Evolutionary conservation across 1,140 invertebrate species (phyloP), one percentile per base, ranked within the genome.

Genomic region (Aphaenogaster rudis): DNA sequence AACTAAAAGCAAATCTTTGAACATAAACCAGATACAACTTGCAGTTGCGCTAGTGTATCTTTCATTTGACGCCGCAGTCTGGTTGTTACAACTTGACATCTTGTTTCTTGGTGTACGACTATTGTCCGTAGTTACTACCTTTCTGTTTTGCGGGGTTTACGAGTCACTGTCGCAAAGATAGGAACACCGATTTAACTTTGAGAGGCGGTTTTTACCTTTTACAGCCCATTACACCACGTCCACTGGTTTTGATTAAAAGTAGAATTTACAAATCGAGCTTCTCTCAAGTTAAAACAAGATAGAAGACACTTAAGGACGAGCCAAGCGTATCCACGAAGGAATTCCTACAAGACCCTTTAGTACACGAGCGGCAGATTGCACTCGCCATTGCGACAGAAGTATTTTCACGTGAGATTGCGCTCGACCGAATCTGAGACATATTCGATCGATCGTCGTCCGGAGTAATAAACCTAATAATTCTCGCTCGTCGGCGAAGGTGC

Each of bases 61-160:
- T 71, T 81, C 8, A 71, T 57, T 84, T 74, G 28, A 45, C 42
- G 63, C 28, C 66, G 36, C 45, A 79, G 61, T 61, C 52, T 36
- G 79, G 15, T 72, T 54, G 52, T 82, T 82, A 61, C 54, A 61
- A 74, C 54, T 74, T 61, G 69, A 74, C 71, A 84, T 76, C 69
- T 36, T 50, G 80, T 61, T 48, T 74, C 52, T 48, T 50, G 15
- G 63, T 50, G 6, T 9, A 39, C 48, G 33, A 54, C 45, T 50
- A 74, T 84, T 63, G 71, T 74, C 50, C 33, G 63, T 50, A 39
- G 57, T 28, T 28, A 28, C 45, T 48, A 33, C 42, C 54, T 76
- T n/a, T 17, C 42, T 61, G 48, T 76, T 76, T 63, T 61, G 69
- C 67, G 11, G 9, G 39, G 42, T 84, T 76, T 82, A 74, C 54